These are phyloP conservation scores for Plumapathes pennacea DNA, from an alignment of 92 coral and sea anemone genomes.

Conservation along the genomic window DNA sequence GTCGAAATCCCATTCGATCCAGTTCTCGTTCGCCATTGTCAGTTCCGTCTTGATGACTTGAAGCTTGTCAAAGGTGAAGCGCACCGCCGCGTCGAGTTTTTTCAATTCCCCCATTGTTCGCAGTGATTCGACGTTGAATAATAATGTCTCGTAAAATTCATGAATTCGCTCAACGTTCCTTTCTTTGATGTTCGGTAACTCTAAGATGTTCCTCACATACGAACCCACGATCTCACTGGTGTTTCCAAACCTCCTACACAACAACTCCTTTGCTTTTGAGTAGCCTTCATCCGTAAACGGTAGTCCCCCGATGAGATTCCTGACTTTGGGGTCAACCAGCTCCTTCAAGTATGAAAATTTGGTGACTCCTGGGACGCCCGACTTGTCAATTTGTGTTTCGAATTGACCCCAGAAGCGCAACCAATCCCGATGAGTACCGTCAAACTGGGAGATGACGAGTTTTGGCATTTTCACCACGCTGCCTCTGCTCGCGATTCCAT, in stretches of 20 bases:
- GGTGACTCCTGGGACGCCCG: constrained; percentile 24
- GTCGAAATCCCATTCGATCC: constrained; percentile 48
- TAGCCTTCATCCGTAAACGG: constrained; percentile 61
- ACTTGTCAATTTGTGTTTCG: constrained; percentile 27
- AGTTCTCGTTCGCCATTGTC: constrained; percentile 30
- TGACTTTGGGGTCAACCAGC: constrained; percentile 38
- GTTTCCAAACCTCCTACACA: constrained; percentile 31
- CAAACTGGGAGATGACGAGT: constrained; percentile 20
- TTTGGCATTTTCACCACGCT: constrained; percentile 38
- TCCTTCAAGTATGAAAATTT: constrained; percentile 62
- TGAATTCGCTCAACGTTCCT: constrained; percentile 49
- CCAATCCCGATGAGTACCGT: constrained; percentile 47
- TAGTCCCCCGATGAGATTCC: constrained; percentile 52
- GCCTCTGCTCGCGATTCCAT: too few species aligned
- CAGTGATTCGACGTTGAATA: constrained; percentile 62
- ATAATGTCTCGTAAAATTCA: constrained; percentile 48
- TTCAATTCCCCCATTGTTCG: constrained; percentile 28
- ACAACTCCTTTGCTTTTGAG: constrained; percentile 19
- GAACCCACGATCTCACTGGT: constrained; percentile 50
- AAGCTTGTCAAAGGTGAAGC: constrained; percentile 45
- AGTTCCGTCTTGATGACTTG: constrained; percentile 32
- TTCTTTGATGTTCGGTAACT: constrained; percentile 48
- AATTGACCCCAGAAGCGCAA: constrained; percentile 45
- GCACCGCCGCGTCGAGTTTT: constrained; percentile 30
- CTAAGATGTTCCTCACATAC: constrained; percentile 44